Conservation (phyloP, 2,797 vertebrate species). For the Danio jaintianensis region DNA sequence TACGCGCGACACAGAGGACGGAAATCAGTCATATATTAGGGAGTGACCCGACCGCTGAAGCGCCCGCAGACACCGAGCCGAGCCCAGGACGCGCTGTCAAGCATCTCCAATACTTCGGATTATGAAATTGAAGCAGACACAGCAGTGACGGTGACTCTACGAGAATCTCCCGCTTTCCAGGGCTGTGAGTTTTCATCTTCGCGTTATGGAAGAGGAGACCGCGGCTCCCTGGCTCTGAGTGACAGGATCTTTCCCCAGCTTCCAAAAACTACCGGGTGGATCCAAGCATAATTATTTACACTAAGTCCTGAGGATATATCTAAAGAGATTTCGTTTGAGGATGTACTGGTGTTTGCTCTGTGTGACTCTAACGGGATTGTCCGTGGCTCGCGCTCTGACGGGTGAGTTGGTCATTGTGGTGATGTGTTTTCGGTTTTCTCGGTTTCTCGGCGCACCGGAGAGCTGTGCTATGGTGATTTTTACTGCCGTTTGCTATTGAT, state of each 20-base stretch:
- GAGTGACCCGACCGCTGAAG: conserved; percentile 48
- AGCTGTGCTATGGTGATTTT: not conserved
- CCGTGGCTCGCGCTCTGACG: conserved; percentile 39
- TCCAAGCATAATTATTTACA: not conserved
- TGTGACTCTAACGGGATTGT: conserved; percentile 35
- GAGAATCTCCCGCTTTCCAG: not conserved
- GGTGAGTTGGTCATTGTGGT: conserved; percentile 51
- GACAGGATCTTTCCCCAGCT: conserved; percentile 16
- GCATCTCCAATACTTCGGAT: conserved; percentile 19
- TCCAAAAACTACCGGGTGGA: conserved; percentile 9
- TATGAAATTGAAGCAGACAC: conserved; percentile 11
- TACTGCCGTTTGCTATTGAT: not conserved
- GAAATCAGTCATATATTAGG: conserved; percentile 28
- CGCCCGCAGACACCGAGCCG: conserved; percentile 10
- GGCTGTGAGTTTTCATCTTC: conserved; percentile 5
- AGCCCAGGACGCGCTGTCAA: conserved; percentile 29
- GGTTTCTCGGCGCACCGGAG: not conserved
- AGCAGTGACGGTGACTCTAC: not conserved
- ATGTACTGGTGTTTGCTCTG: conserved; percentile 53
- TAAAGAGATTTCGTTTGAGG: conserved; percentile 39
- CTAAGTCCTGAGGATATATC: conserved; percentile 20
- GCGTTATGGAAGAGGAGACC: conserved; percentile 10
- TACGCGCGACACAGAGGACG: conserved; percentile 10
- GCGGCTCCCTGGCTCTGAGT: not conserved
- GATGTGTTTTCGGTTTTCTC: not conserved